Evolutionary conservation across 2,888 invertebrate genomes (phyloP).

Genomic region (Alitta virens): DNA sequence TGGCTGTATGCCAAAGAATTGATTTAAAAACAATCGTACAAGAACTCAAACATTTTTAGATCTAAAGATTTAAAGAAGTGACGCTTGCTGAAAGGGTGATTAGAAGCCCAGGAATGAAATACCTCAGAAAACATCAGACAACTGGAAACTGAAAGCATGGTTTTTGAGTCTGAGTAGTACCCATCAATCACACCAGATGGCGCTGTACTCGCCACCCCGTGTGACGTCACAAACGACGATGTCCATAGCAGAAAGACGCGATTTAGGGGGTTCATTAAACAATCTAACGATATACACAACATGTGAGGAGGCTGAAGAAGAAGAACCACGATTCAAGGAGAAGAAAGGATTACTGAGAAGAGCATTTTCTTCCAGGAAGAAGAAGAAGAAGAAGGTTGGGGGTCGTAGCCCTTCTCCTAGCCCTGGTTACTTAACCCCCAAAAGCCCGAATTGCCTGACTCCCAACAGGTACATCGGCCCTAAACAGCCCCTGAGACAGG

Average conservation of each 20-base stretch:
- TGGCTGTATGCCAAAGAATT: too few relatives aligned
- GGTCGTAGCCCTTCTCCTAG: neutral
- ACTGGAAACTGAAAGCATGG: too few relatives aligned
- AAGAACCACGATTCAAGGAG: slow-evolving; percentile 11
- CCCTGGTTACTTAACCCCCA: neutral
- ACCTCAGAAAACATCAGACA: too few relatives aligned
- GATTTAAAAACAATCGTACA: too few relatives aligned
- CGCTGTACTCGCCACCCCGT: too few relatives aligned
- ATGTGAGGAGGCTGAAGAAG: slow-evolving; percentile 3
- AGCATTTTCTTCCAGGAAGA: slow-evolving; percentile 17
- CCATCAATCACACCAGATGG: too few relatives aligned
- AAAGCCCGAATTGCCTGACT: slow-evolving; percentile 7
- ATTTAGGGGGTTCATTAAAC: slow-evolving; percentile 14
- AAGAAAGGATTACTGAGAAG: slow-evolving; percentile 13
- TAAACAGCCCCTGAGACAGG: slow-evolving; percentile 10
- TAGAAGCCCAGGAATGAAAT: too few relatives aligned
- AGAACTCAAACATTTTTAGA: too few relatives aligned
- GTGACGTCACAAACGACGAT: neutral
- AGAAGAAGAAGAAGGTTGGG: slow-evolving; percentile 13
- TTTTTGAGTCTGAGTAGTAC: too few relatives aligned
- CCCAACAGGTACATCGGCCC: neutral
- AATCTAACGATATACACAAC: slow-evolving; percentile 6
- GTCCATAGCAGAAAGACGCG: slow-evolving; percentile 7
- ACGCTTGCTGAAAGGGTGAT: too few relatives aligned
- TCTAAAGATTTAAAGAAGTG: too few relatives aligned